Conservation (phyloP, 2,888 invertebrate species). For the Heliothis peltigera region DNA sequence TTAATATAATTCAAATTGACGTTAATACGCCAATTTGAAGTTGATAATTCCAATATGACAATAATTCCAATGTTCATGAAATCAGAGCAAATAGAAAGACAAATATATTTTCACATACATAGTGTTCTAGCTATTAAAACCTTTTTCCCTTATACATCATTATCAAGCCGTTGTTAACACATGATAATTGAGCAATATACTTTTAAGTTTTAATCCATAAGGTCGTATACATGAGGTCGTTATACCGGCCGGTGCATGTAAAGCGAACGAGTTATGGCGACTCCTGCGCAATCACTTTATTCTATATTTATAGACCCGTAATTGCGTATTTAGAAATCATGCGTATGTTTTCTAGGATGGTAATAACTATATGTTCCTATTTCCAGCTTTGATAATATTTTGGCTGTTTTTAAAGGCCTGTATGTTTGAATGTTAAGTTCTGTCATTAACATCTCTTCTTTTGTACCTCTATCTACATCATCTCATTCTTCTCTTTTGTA, state of each 20-base stretch:
- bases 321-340: slow-evolving; percentile 27
- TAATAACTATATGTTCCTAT: too few species aligned
- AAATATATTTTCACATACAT: too few species aligned
- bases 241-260: slow-evolving; percentile 18
- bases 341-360: slow-evolving; percentile 7
- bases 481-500: too few species aligned
- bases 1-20: too few species aligned
- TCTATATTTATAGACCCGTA: slow-evolving; percentile 29
- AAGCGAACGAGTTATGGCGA: slow-evolving; percentile 31
- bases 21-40: too few species aligned
- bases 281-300: slow-evolving; percentile 35
- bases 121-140: too few species aligned
- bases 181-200: not conserved
- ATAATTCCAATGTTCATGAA: too few species aligned
- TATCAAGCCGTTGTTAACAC: not conserved
- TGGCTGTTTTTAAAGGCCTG: not conserved
- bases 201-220: slow-evolving; percentile 18
- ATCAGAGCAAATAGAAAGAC: too few species aligned
- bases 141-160: not conserved
- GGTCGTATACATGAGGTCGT: slow-evolving; percentile 15
- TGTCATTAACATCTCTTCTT: too few species aligned
- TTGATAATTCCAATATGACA: too few species aligned
- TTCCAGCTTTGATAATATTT: not conserved
- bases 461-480: too few species aligned
- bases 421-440: too few species aligned